Evolutionary conservation across 2,797 vertebrate species (phyloP).

Genomic region (Cuniculus paca): DNA sequence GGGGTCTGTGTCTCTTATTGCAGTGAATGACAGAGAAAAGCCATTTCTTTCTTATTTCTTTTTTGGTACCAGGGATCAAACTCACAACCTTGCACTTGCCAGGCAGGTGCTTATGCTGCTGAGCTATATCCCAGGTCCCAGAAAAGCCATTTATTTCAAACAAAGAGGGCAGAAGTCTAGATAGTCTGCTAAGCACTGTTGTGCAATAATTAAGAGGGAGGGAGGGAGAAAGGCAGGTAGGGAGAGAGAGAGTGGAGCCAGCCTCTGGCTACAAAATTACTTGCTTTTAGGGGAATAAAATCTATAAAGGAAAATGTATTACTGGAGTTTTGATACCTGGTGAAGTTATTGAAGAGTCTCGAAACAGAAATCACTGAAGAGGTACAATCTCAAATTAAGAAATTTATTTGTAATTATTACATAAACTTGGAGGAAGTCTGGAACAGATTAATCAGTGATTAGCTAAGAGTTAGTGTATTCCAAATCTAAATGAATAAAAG

Average conservation of each 20-base stretch:
- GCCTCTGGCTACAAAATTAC: background rate
- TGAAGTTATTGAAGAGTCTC: slow-evolving; percentile 27
- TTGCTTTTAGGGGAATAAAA: slow-evolving; percentile 40
- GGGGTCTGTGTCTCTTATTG: background rate
- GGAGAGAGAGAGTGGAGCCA: background rate
- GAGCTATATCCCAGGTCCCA: too few species aligned
- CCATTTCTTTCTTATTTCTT: slow-evolving; percentile 60
- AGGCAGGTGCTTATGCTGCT: too few species aligned
- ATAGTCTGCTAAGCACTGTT: background rate
- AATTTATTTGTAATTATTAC: slow-evolving; percentile 1
- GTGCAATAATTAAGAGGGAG: background rate
- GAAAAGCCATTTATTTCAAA: slow-evolving; percentile 63
- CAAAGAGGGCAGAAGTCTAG: background rate
- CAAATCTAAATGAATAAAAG: background rate
- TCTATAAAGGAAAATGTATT: background rate
- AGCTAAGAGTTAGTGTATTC: background rate
- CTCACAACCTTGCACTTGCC: too few species aligned
- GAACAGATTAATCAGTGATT: background rate
- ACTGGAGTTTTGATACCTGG: background rate
- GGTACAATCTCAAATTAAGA: slow-evolving; percentile 15
- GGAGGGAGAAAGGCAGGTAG: background rate
- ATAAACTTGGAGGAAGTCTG: background rate
- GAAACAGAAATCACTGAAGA: background rate
- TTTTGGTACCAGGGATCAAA: too few species aligned
- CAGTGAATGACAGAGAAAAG: slow-evolving; percentile 12